phyloP scores from a whole-genome alignment of 2,888 invertebrate genomes.

The Cheiracanthium punctorium region DNA sequence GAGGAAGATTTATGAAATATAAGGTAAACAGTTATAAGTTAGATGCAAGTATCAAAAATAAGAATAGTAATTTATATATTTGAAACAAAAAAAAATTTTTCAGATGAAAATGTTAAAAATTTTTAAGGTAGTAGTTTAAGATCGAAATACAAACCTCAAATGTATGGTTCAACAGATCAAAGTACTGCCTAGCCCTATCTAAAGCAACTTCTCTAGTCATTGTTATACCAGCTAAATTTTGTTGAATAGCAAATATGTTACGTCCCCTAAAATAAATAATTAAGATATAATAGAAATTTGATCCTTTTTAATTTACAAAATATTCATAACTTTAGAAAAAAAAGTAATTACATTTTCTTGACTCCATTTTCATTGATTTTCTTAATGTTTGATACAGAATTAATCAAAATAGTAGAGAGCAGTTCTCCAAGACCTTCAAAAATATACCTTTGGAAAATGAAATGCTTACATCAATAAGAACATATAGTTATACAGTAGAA shows the following conservation, averaged over 20 bases:
- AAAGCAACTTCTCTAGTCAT: slow-evolving; percentile 87
- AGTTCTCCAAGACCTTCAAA: slow-evolving; percentile 92
- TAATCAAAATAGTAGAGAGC: slow-evolving; percentile 87
- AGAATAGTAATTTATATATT: too few species aligned
- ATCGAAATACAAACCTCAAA: slow-evolving; percentile 82
- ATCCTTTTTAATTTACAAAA: background rate
- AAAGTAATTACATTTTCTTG: slow-evolving; percentile 82
- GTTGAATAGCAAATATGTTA: slow-evolving; percentile 89
- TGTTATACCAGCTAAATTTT: slow-evolving; percentile 87
- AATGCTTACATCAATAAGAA: background rate
- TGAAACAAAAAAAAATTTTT: too few species aligned
- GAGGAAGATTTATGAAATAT: too few species aligned
- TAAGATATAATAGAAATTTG: slow-evolving; percentile 16
- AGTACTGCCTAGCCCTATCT: slow-evolving; percentile 92
- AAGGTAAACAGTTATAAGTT: too few species aligned
- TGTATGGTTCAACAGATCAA: slow-evolving; percentile 87
- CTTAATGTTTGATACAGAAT: slow-evolving; percentile 86
- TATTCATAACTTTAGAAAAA: slow-evolving; percentile 13
- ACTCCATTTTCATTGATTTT: slow-evolving; percentile 88
- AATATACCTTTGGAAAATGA: slow-evolving; percentile 83
- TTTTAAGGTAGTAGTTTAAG: too few species aligned
- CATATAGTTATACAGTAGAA: too few species aligned
- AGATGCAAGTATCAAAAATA: too few species aligned
- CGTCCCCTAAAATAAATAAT: slow-evolving; percentile 79
- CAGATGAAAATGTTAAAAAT: too few species aligned